Conservation (phyloP, 2,888 invertebrate species). For the Troides helena region DNA sequence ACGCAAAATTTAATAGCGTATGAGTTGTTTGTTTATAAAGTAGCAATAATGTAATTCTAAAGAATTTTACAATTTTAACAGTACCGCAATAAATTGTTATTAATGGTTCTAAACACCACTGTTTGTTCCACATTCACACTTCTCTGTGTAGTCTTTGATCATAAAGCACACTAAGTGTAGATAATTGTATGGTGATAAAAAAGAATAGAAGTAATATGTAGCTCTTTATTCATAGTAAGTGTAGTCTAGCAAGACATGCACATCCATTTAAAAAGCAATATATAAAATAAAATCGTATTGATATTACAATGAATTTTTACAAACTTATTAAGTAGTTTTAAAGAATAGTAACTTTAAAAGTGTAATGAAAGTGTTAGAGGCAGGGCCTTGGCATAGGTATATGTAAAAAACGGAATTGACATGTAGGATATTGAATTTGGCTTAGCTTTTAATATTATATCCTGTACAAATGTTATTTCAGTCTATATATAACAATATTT, state of each 20-base stretch:
- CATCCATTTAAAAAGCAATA: conserved; percentile 18
- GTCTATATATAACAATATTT: background rate
- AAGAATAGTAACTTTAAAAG: background rate
- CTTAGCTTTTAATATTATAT: background rate
- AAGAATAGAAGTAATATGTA: conserved; percentile 8
- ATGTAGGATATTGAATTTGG: background rate
- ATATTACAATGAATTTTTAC: background rate
- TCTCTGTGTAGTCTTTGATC: too few species aligned
- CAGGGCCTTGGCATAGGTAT: background rate
- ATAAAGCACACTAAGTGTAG: too few species aligned
- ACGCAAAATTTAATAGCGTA: too few species aligned
- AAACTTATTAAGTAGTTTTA: conserved; percentile 10
- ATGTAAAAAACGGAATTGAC: conserved; percentile 4
- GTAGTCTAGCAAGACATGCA: conserved; percentile 16
- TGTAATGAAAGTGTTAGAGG: too few species aligned
- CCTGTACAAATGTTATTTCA: background rate
- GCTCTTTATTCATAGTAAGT: conserved; percentile 19
- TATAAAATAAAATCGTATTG: background rate
- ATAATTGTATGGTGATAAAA: background rate
- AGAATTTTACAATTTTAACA: too few species aligned
- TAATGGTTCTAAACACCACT: too few species aligned
- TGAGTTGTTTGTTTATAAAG: too few species aligned
- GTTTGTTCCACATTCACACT: too few species aligned
- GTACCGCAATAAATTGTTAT: too few species aligned
- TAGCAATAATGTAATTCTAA: too few species aligned